Conservation (phyloP, 2,797 vertebrate species). For the Catamblyrhynchus diadema region DNA sequence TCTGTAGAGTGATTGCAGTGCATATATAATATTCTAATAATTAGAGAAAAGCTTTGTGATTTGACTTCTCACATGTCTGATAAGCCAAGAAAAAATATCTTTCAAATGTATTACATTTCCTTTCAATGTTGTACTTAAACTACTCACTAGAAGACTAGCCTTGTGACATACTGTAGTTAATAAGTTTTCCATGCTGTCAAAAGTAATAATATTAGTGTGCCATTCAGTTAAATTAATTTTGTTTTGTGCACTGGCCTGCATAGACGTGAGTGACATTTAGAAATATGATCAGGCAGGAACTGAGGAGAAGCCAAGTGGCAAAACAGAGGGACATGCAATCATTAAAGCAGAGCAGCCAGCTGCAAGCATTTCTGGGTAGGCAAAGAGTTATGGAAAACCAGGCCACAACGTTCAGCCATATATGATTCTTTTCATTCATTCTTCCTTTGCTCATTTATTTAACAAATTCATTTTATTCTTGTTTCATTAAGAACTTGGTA, state of each 20-base stretch:
- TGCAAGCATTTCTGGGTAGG: conserved; percentile 1
- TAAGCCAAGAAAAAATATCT: conserved; percentile 29
- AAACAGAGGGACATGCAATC: conserved; percentile 31
- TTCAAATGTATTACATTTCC: conserved; percentile 53
- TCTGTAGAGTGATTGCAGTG: not conserved
- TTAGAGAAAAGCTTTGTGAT: conserved; percentile 41
- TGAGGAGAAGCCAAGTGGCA: conserved; percentile 61
- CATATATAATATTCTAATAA: conserved; percentile 37
- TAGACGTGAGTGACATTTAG: conserved; percentile 73
- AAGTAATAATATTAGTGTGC: conserved; percentile 78
- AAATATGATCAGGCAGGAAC: conserved; percentile 70
- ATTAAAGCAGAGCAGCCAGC: conserved; percentile 52
- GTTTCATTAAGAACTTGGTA: not conserved
- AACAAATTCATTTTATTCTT: conserved; percentile 29
- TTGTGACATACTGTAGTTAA: conserved; percentile 74
- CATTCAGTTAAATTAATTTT: conserved; percentile 80
- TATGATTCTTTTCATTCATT: not conserved
- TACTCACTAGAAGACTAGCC: conserved; percentile 46
- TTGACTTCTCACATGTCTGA: conserved; percentile 42
- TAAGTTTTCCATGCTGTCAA: conserved; percentile 80
- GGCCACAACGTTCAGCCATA: not conserved
- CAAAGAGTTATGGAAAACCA: not conserved
- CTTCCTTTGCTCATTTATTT: not conserved
- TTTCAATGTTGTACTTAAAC: conserved; percentile 34
- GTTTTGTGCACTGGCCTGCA: conserved; percentile 73